Conservation (phyloP, 1,140 invertebrate genomes). For the Drosophila kanapiae region DNA sequence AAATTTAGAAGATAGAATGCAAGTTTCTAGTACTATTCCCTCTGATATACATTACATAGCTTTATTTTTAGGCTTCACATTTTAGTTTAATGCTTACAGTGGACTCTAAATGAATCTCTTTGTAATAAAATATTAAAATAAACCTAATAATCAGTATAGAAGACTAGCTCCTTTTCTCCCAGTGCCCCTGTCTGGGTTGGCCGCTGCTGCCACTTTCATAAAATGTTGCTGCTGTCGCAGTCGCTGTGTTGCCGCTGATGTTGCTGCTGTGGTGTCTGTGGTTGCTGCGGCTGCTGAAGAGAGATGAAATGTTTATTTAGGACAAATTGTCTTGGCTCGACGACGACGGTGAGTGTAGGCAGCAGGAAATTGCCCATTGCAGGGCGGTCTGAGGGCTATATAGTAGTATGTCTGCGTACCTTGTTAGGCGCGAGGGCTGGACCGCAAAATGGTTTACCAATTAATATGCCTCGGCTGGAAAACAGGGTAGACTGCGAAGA, state of each 20-base stretch:
- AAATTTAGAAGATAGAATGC: no score
- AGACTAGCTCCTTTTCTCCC: background rate
- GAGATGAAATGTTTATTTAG: slow-evolving; percentile 83
- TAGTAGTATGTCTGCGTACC: slow-evolving; percentile 38
- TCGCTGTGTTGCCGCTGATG: slow-evolving; percentile 23
- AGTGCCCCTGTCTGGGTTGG: slow-evolving; percentile 39
- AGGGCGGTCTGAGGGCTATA: slow-evolving; percentile 36
- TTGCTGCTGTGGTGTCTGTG: slow-evolving; percentile 16
- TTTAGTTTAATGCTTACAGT: no score
- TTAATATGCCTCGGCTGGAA: slow-evolving; percentile 60
- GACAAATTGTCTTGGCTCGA: slow-evolving; percentile 75
- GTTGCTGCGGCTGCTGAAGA: slow-evolving; percentile 64
- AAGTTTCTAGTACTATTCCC: background rate
- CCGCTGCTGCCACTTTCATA: slow-evolving; percentile 74
- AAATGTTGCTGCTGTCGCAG: slow-evolving; percentile 62
- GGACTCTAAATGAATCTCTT: background rate
- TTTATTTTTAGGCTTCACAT: background rate
- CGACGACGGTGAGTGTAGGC: slow-evolving; percentile 53
- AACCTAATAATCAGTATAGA: background rate
- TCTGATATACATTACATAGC: background rate
- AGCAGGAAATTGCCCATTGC: slow-evolving; percentile 82
- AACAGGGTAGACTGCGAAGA: slow-evolving; percentile 20
- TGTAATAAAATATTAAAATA: background rate
- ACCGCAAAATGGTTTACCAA: slow-evolving; percentile 59
- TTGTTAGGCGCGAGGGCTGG: slow-evolving; percentile 46